Base-by-base conservation (phyloP, 2,113 vertebrate genomes). In the Osmerus eperlanus region DNA sequence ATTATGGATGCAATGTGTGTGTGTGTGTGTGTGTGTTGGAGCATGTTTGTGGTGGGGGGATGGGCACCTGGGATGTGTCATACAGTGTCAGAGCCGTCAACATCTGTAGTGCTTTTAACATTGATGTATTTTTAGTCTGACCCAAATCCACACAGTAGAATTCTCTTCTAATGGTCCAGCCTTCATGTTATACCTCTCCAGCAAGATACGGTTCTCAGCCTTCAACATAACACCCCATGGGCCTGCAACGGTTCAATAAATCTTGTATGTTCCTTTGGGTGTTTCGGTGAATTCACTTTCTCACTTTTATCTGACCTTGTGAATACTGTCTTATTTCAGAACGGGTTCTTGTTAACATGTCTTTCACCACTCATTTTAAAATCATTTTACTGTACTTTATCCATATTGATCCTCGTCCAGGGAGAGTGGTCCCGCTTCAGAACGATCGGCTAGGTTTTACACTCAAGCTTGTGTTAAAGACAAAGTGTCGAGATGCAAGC, bases 181-280 rank as follows among this genome's bases (percentile, higher is more conserved):
- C 62, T 68, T 47, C 53, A 19, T 29, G 47, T 12, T 29, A 16
- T 25, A 18, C 8, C 41, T 47, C 41, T 8, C 8, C 9, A 77
- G 68, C 72, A 78, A 60, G 75, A 73, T 78, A 67, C 80, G 78
- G 81, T 81, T 73, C 67, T 13, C 72, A 71, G 56, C 60, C 41
- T 47, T 47, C 73, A 67, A 14, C 65, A 51, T 67, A 67, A 23
- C 28, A 65, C 51, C 79, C 78, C 66, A 85, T 77, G 53, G 65
- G 68, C 32, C 41, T 82, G 73, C 67, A 75, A 62, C 70, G 56
- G 54, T 74, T 77, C 71, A 85, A 78, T 72, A 72, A 79, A 74
- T 78, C 74, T 13, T 72, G 70, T n/a, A 53, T 36, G 71, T 54
- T 56, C 65, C 66, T 14, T 0, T 1, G 29, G 19, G 61, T 71